Conservation (phyloP, 2,888 invertebrate genomes). For the Cryptops parisi region DNA sequence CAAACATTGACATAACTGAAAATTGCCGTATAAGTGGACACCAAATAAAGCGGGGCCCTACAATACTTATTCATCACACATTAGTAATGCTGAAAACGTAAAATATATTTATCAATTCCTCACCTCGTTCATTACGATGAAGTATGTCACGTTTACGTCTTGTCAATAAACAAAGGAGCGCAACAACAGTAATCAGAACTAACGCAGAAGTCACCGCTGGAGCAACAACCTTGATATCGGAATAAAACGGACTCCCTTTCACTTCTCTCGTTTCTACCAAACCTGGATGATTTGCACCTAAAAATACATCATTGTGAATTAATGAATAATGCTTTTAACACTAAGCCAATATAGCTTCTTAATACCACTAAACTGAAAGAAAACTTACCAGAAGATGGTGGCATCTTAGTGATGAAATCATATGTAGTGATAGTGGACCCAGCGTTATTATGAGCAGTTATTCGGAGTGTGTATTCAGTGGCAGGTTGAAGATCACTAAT, state of each 20-base stretch:
- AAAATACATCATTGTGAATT: too few relatives aligned
- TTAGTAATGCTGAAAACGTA: too few relatives aligned
- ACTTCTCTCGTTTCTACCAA: slow-evolving; percentile 2
- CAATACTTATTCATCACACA: too few relatives aligned
- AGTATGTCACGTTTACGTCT: neutral
- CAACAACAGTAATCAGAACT: neutral
- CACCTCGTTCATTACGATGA: slow-evolving; percentile 1
- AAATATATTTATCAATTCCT: too few relatives aligned
- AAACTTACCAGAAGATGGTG: neutral
- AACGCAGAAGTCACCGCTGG: neutral
- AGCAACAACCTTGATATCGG: slow-evolving; percentile 3
- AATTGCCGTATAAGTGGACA: too few relatives aligned
- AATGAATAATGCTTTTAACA: too few relatives aligned
- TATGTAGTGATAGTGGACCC: slow-evolving; percentile 13
- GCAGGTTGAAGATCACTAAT: slow-evolving; percentile 83
- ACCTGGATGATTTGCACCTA: too few relatives aligned
- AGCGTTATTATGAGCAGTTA: slow-evolving; percentile 29
- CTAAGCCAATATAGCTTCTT: too few relatives aligned
- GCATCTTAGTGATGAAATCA: slow-evolving; percentile 4
- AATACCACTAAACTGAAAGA: too few relatives aligned
- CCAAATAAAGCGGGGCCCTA: too few relatives aligned
- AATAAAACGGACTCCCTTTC: slow-evolving; percentile 2
- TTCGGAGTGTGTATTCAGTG: slow-evolving; percentile 79
- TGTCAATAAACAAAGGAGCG: slow-evolving; percentile 1
- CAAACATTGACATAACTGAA: too few relatives aligned